These are phyloP conservation scores for Rotaria sp. DNA, from an alignment of 2,888 invertebrate species.

Conservation along the genomic window DNA sequence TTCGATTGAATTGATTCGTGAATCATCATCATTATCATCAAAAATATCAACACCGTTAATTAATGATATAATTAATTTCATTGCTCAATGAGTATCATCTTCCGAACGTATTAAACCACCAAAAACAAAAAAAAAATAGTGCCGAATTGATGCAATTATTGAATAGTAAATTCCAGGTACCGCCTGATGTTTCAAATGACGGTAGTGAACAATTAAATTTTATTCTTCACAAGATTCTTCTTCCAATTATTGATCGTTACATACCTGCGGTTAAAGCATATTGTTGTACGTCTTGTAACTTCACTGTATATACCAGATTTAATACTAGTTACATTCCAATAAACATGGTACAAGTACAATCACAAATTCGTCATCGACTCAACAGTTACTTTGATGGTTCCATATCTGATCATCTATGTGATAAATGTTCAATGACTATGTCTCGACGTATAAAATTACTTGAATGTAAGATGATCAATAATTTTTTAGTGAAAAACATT, in stretches of 20 bases:
- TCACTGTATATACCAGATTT: not conserved
- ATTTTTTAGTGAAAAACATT: no score
- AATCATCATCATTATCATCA: no score
- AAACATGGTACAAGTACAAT: not conserved
- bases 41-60: no score
- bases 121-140: not conserved
- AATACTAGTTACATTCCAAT: not conserved
- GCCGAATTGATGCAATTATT: not conserved
- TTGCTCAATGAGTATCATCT: no score
- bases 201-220: not conserved
- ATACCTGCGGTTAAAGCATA: not conserved
- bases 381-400: not conserved
- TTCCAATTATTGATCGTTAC: not conserved
- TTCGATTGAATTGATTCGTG: no score
- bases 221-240: not conserved
- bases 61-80: no score
- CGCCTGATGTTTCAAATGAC: not conserved
- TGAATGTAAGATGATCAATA: not conserved
- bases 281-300: not conserved
- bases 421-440: not conserved
- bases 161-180: not conserved
- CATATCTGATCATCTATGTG: not conserved
- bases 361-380: not conserved
- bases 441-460: not conserved
- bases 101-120: no score